Conservation (phyloP, 2,797 vertebrate genomes). For the Natrix natrix region DNA sequence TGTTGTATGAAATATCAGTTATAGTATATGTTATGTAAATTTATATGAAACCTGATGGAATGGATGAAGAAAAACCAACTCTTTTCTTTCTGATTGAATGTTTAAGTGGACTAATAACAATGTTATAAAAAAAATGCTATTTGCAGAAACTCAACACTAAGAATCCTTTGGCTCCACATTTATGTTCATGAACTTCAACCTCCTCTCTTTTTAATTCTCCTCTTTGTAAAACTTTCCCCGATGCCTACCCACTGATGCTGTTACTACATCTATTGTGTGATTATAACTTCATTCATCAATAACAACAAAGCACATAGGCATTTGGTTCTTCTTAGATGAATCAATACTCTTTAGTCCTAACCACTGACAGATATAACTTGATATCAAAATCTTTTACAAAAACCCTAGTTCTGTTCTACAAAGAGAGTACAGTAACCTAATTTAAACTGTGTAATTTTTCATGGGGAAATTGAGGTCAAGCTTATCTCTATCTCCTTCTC, state of each 20-base stretch:
- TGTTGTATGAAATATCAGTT: no score
- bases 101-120: slow-evolving; percentile 25
- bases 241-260: slow-evolving; percentile 3
- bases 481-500: neutral
- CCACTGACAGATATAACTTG: slow-evolving; percentile 13
- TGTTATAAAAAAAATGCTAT: neutral
- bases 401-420: slow-evolving; percentile 10
- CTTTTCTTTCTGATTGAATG: neutral
- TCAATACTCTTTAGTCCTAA: slow-evolving; percentile 1
- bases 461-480: neutral
- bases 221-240: neutral
- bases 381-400: slow-evolving; percentile 38
- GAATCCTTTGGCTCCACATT: neutral
- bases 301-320: neutral
- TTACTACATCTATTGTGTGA: neutral
- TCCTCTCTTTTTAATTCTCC: neutral
- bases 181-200: neutral
- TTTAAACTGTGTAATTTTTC: slow-evolving; percentile 25
- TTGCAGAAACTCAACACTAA: slow-evolving; percentile 17
- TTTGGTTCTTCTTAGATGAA: slow-evolving; percentile 28
- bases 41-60: neutral
- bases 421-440: slow-evolving; percentile 13
- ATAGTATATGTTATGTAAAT: no score
- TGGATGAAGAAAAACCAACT: neutral
- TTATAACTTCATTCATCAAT: slow-evolving; percentile 17